Evolutionary conservation across 2,113 vertebrate genomes (phyloP).

Genomic region (Heterocephalus glaber): DNA sequence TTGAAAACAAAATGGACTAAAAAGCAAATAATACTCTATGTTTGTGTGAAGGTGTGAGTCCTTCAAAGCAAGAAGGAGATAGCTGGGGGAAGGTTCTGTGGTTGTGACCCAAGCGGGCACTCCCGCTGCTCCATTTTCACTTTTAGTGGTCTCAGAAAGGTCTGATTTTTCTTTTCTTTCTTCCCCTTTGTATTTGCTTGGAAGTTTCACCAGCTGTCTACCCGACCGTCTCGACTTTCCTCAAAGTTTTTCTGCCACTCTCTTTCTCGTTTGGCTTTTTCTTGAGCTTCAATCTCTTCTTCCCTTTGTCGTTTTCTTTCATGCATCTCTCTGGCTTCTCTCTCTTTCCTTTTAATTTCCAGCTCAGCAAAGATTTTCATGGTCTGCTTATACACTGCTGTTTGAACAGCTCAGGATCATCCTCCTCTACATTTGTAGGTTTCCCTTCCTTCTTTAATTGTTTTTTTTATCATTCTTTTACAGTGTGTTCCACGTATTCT

Average conservation of each 20-base stretch:
- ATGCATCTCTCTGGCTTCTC: constrained; percentile 99
- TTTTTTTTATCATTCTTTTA: constrained; percentile 98
- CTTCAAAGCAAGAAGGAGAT: constrained; percentile 83
- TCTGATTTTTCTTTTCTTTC: constrained; percentile 97
- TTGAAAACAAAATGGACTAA: constrained; percentile 86
- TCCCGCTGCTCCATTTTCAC: constrained; percentile 99
- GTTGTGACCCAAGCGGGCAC: constrained; percentile 79
- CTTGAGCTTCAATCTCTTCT: constrained; percentile 97
- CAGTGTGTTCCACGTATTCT: constrained; percentile 97
- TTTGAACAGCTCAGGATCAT: constrained; percentile 96
- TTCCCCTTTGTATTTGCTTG: constrained; percentile 95
- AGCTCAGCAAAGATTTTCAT: constrained; percentile 99
- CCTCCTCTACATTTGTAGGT: constrained; percentile 91
- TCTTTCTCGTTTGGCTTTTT: constrained; percentile 95
- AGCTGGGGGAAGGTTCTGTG: constrained; percentile 55
- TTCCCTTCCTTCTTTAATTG: constrained; percentile 98
- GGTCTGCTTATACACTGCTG: constrained; percentile 99
- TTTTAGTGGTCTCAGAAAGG: constrained; percentile 98
- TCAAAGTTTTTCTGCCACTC: constrained; percentile 99
- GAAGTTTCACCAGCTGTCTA: constrained; percentile 98
- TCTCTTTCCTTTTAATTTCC: constrained; percentile 99
- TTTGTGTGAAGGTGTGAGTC: constrained; percentile 83
- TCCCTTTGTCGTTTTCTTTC: constrained; percentile 98
- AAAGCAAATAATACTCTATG: constrained; percentile 87
- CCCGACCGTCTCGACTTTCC: constrained; percentile 97